phyloP scores from a whole-genome alignment of 2,888 invertebrate species.

The Drosophila ezoana region DNA sequence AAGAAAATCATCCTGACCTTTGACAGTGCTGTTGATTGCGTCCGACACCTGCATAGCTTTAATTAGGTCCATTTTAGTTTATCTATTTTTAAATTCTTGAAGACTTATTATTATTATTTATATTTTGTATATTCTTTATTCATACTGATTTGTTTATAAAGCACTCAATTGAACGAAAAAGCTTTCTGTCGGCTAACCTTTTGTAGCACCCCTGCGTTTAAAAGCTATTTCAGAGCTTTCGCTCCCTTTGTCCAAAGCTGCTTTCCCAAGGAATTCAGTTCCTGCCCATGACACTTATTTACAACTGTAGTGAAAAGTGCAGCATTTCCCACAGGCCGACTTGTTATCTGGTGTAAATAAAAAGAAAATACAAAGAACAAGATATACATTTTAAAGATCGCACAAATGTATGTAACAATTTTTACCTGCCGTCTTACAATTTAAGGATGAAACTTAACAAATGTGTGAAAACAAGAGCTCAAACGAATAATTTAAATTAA shows the following conservation, averaged over 20 bases:
- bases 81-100: slow-evolving; percentile 6
- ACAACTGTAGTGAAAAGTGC: slow-evolving; percentile 46
- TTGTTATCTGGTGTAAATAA: slow-evolving; percentile 53
- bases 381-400: background rate
- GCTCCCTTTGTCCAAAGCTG: slow-evolving; percentile 24
- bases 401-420: slow-evolving; percentile 7
- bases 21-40: slow-evolving; percentile 79
- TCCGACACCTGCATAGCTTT: slow-evolving; percentile 41
- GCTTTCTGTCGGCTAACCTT: slow-evolving; percentile 15
- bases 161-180: slow-evolving; percentile 9
- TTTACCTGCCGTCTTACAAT: background rate
- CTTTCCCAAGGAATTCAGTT: slow-evolving; percentile 51
- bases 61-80: slow-evolving; percentile 10
- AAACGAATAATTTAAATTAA: slow-evolving; percentile 12
- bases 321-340: slow-evolving; percentile 39
- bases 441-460: background rate
- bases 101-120: slow-evolving; percentile 18
- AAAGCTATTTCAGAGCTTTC: slow-evolving; percentile 38
- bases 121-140: slow-evolving; percentile 34
- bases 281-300: slow-evolving; percentile 61
- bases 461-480: slow-evolving; percentile 8
- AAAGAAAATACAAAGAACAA: slow-evolving; percentile 23
- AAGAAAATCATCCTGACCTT: slow-evolving; percentile 70
- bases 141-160: background rate
- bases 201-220: background rate